Percentiles rank a stretch among this genome's conserved stretches.
Conservation (phyloP, 2,888 invertebrate genomes). For the Leptarthrus brevirostris region DNA sequence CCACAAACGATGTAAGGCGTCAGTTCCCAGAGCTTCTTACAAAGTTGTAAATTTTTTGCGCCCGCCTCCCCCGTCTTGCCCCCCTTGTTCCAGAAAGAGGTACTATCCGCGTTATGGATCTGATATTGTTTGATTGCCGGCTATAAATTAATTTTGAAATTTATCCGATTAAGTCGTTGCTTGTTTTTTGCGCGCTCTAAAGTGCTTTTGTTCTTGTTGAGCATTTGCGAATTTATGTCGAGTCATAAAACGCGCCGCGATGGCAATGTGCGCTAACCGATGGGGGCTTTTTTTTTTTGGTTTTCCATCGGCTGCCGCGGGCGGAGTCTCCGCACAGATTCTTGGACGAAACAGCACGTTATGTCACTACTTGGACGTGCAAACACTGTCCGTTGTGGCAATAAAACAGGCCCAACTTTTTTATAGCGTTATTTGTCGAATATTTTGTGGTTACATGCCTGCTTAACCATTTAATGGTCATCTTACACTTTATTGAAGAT, state of each 20-base stretch:
- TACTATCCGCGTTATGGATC: neutral
- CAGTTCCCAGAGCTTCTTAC: conserved; percentile 17
- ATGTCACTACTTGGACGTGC: no score
- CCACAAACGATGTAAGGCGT: neutral
- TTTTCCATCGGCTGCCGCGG: neutral
- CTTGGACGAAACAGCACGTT: neutral
- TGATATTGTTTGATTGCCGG: conserved; percentile 37
- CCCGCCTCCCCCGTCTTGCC: neutral
- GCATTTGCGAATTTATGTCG: conserved; percentile 40
- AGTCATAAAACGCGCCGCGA: conserved; percentile 34
- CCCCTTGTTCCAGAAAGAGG: neutral
- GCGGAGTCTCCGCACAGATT: neutral
- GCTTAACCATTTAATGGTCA: conserved; percentile 30
- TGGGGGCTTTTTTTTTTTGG: conserved; percentile 8
- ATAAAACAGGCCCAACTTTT: conserved; percentile 17
- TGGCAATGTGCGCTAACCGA: neutral
- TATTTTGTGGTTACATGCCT: conserved; percentile 32
- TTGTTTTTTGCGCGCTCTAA: neutral
- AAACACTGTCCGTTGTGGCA: neutral
- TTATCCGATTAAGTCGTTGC: conserved; percentile 46
- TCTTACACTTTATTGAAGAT: conserved; percentile 39
- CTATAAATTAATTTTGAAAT: conserved; percentile 46
- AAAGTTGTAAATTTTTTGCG: conserved; percentile 15
- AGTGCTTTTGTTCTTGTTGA: conserved; percentile 37
- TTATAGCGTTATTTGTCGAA: conserved; percentile 39